Base-by-base conservation (phyloP, 2,888 invertebrate species). In the Rutpela maculata region DNA sequence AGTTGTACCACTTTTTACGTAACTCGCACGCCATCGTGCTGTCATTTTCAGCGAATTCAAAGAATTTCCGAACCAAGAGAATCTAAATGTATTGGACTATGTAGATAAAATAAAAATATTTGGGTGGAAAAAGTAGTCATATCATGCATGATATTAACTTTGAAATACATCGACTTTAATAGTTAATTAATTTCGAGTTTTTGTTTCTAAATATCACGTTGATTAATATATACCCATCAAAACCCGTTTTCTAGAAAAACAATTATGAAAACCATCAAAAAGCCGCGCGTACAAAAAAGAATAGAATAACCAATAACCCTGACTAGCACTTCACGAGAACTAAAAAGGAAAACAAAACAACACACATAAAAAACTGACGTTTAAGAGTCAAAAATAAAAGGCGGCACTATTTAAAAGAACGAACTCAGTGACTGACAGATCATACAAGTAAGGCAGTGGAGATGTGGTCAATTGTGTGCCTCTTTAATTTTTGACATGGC, bases 271-370 rank as follows among this genome's bases (percentile, higher is more conserved):
- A 71, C 72, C 68, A 60, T 60, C 70, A 60, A 70, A 70, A 70
- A n/a, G 70, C 70, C 18, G 70, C 69, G 62, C 35, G 12, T 19
- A 73, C 66, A 73, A 75, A 79, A 70, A 78, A 79, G 74, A 74
- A 74, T 60, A 80, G 68, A 80, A 72, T 66, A 82, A 82, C 85
- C 81, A 84, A 85, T 84, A 84, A 83, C 82, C 82, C 82, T 80
- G 81, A 82, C 80, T 82, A 84, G 83, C 82, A 69, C 63, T 68
- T 68, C 68, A 73, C 35, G 73, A 56, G 19, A 56, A 81, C 78
- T 77, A 80, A 76, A 80, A 79, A 81, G 57, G 70, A 70, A 70
- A 79, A 74, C 74, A 77, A 55, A 76, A 74, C 72, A 55, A 76
- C 55, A 50, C 71, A 67, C 80, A 80, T 80, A 82, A 81, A 83